Conservation (phyloP, 2,888 invertebrate genomes). For the Furcula furcula region DNA sequence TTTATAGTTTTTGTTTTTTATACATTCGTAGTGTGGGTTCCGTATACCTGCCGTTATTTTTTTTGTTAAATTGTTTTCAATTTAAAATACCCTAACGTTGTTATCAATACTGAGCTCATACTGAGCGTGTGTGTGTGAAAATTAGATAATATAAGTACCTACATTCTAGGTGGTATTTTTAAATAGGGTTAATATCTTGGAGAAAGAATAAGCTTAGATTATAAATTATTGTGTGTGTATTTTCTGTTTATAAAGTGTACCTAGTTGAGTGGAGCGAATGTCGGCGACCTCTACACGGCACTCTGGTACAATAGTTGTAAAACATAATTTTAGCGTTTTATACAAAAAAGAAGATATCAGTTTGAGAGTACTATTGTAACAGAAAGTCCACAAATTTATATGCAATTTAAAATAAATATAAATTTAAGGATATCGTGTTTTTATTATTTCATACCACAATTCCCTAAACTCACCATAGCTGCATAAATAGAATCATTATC, state of each 20-base stretch:
- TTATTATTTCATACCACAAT: slow-evolving; percentile 26
- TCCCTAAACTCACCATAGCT: background rate
- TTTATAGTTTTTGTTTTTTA: slow-evolving; percentile 36
- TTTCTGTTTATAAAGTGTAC: slow-evolving; percentile 71
- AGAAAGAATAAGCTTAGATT: slow-evolving; percentile 65
- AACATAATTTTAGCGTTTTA: slow-evolving; percentile 76
- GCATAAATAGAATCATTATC: background rate
- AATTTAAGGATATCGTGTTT: slow-evolving; percentile 68
- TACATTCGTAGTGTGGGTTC: slow-evolving; percentile 32
- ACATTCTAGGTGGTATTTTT: slow-evolving; percentile 67
- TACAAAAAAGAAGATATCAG: slow-evolving; percentile 70
- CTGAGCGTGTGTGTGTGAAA: slow-evolving; percentile 62
- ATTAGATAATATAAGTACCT: slow-evolving; percentile 69
- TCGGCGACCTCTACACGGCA: slow-evolving; percentile 50
- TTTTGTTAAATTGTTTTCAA: slow-evolving; percentile 59
- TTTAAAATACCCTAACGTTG: slow-evolving; percentile 34
- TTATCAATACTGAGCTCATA: slow-evolving; percentile 44
- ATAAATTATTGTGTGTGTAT: slow-evolving; percentile 79
- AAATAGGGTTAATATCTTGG: slow-evolving; percentile 67
- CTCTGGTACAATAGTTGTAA: slow-evolving; percentile 72
- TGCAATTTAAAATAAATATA: slow-evolving; percentile 80
- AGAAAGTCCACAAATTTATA: slow-evolving; percentile 82
- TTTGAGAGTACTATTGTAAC: slow-evolving; percentile 78
- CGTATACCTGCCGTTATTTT: slow-evolving; percentile 27
- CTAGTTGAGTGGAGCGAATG: slow-evolving; percentile 49